Percentiles rank a stretch among this genome's conserved stretches.
phyloP scores from a whole-genome alignment of 2,797 vertebrate species.

The Emydoidea blandingii region DNA sequence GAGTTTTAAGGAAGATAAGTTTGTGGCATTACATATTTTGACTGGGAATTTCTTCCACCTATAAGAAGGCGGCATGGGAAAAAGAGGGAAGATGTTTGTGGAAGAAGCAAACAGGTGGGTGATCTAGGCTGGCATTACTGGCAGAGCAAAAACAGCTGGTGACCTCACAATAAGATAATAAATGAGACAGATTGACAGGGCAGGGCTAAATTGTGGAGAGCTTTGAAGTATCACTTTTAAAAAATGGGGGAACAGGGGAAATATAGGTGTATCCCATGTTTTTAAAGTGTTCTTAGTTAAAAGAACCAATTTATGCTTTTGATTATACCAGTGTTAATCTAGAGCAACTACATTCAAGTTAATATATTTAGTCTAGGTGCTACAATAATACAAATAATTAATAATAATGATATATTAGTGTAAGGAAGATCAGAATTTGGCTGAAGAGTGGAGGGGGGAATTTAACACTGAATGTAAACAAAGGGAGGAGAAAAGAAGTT shows the following conservation, averaged over 20 bases:
- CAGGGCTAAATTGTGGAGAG: neutral
- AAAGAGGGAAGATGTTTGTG: neutral
- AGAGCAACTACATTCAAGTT: neutral
- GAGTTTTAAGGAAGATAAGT: neutral
- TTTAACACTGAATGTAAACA: constrained; percentile 1
- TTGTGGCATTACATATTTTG: accelerated
- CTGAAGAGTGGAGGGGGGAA: constrained; percentile 4
- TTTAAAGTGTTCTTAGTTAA: neutral
- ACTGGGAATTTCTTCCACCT: neutral
- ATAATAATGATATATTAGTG: neutral
- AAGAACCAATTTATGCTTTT: neutral
- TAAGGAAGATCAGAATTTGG: constrained; percentile 5
- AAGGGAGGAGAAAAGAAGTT: neutral
- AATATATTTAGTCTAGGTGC: constrained; percentile 18
- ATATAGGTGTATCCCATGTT: neutral
- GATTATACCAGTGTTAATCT: neutral
- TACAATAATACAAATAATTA: neutral
- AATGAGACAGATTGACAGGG: neutral
- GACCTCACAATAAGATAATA: neutral
- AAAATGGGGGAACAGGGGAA: accelerated
- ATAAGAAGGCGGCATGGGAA: neutral
- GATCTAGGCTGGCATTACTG: neutral
- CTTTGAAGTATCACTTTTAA: neutral
- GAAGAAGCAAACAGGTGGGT: neutral
- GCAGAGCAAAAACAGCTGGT: neutral